Percentiles rank a stretch among this genome's conserved stretches.
Evolutionary conservation across 2,888 invertebrate genomes (phyloP).

Genomic region (Aphelenchoides bicaudatus): DNA sequence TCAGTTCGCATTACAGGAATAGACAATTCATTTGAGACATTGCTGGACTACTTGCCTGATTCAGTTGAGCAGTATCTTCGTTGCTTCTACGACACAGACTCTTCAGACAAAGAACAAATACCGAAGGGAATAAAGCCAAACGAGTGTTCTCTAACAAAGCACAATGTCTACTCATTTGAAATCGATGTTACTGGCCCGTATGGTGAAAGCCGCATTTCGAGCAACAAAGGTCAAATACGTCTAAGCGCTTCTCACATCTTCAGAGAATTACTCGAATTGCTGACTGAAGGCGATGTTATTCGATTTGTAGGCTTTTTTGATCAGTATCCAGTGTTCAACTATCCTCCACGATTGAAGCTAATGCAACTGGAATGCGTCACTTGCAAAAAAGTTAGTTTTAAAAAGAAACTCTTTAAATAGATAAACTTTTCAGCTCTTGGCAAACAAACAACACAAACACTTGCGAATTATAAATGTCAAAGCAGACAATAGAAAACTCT

Average conservation of each 20-base stretch:
- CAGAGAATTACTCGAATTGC: conserved; percentile 36
- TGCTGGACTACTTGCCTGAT: conserved; percentile 53
- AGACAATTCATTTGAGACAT: conserved; percentile 51
- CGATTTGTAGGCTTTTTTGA: conserved; percentile 52
- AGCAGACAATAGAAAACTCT: conserved; percentile 37
- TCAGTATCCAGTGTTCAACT: conserved; percentile 52
- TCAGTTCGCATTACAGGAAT: conserved; percentile 44
- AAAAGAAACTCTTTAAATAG: background rate
- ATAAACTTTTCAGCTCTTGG: conserved; percentile 23
- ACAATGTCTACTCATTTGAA: conserved; percentile 54
- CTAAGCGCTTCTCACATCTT: conserved; percentile 45
- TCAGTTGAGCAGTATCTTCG: conserved; percentile 43
- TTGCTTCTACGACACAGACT: conserved; percentile 53
- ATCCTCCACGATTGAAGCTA: conserved; percentile 47
- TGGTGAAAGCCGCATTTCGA: conserved; percentile 43
- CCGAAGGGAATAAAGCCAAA: conserved; percentile 29
- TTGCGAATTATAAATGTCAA: conserved; percentile 42
- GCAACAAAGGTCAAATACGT: conserved; percentile 44
- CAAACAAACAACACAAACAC: conserved; percentile 24
- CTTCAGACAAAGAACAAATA: background rate
- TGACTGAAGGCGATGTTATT: conserved; percentile 54
- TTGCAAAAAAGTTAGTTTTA: conserved; percentile 42
- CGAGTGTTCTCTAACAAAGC: conserved; percentile 43
- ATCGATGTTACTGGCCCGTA: conserved; percentile 52
- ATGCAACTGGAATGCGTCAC: conserved; percentile 49